phyloP scores from a whole-genome alignment of 2,797 vertebrate genomes.

The Notoglanidium macrostoma region DNA sequence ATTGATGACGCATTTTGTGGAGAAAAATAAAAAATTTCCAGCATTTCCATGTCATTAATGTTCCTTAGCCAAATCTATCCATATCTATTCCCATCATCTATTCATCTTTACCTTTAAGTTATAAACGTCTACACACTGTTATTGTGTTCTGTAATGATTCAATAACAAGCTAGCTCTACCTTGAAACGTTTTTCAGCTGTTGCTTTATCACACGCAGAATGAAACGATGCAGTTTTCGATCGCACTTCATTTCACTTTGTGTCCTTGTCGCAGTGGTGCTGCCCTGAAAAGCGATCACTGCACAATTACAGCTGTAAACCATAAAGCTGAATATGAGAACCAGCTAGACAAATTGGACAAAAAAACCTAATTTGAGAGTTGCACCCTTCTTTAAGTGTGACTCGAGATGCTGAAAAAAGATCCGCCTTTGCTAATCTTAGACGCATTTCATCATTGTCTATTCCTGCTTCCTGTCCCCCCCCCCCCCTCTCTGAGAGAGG shows the following conservation, averaged over 20 bases:
- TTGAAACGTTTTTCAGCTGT: too few relatives aligned
- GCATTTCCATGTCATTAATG: background rate
- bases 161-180: background rate
- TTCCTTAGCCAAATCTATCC: background rate
- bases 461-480: constrained; percentile 50
- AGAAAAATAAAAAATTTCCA: background rate
- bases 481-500: constrained; percentile 32
- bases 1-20: too few relatives aligned
- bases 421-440: constrained; percentile 40
- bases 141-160: too few relatives aligned
- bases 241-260: background rate
- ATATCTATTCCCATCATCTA: too few relatives aligned
- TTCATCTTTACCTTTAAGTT: background rate
- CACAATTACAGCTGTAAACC: background rate
- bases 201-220: too few relatives aligned
- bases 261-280: background rate
- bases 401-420: constrained; percentile 8
- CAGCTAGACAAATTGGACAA: background rate
- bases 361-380: background rate
- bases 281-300: background rate
- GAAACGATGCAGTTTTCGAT: too few relatives aligned
- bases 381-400: background rate
- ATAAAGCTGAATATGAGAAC: background rate
- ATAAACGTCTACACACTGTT: too few relatives aligned
- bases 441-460: constrained; percentile 30